These are phyloP conservation scores for Sphenopsis melanotis DNA, from an alignment of 2,797 vertebrate genomes.

Conservation along the genomic window DNA sequence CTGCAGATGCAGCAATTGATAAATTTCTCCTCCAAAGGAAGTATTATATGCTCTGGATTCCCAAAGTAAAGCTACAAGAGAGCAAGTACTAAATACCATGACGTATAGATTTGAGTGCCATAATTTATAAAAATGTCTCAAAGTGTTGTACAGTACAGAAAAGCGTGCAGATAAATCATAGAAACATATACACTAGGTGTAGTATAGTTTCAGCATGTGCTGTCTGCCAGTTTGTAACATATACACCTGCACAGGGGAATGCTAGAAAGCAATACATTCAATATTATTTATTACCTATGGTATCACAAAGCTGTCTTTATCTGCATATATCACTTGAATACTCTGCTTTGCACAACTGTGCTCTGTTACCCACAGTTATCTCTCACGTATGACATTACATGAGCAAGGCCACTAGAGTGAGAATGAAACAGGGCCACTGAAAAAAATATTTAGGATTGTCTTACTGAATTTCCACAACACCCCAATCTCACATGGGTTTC, in stretches of 20 bases:
- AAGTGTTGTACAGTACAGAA: neutral
- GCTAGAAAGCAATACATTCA: neutral
- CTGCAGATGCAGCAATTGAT: neutral
- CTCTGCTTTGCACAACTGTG: neutral
- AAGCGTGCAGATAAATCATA: neutral
- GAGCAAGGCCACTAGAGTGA: neutral
- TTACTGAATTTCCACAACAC: neutral
- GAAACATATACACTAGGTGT: neutral
- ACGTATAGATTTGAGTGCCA: neutral
- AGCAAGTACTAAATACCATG: neutral
- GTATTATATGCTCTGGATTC: neutral
- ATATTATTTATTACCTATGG: neutral
- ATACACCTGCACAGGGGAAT: neutral
- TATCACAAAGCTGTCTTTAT: neutral
- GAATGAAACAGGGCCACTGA: neutral
- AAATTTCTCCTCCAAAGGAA: conserved; percentile 22
- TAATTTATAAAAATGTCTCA: conserved; percentile 21
- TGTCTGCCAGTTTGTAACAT: neutral
- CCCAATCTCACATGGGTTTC: neutral
- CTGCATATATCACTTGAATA: neutral
- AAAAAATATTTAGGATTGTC: neutral
- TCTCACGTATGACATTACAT: neutral
- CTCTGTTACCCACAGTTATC: neutral
- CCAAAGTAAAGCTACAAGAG: neutral
- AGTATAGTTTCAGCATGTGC: neutral